These are phyloP conservation scores for Sylvicola cinctus DNA, from an alignment of 2,888 invertebrate species.

Conservation along the genomic window DNA sequence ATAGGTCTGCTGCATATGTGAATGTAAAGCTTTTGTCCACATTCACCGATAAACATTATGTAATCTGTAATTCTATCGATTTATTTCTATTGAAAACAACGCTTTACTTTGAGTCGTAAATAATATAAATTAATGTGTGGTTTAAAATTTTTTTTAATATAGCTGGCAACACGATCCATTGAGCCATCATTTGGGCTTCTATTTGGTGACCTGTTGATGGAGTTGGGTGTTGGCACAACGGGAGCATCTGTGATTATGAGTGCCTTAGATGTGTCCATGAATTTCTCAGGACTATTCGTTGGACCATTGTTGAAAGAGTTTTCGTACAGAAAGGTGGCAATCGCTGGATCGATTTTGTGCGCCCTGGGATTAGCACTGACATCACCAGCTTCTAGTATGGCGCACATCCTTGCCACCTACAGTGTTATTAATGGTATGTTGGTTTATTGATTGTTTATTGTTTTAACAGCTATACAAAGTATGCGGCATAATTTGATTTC, in stretches of 20 bases:
- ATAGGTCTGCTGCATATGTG: too few relatives aligned
- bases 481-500: too few relatives aligned
- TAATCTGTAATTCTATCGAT: too few relatives aligned
- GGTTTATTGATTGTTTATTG: background rate
- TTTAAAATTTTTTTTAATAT: too few relatives aligned
- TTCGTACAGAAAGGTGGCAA: conserved; percentile 48
- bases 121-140: too few relatives aligned
- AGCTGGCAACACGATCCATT: conserved; percentile 60
- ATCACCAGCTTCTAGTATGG: conserved; percentile 47
- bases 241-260: conserved; percentile 57
- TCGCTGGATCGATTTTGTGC: conserved; percentile 43
- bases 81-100: too few relatives aligned
- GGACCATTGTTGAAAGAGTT: conserved; percentile 56
- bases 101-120: too few relatives aligned
- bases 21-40: too few relatives aligned
- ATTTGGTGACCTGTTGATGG: conserved; percentile 49
- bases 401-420: conserved; percentile 47
- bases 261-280: conserved; percentile 53
- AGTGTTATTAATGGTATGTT: conserved; percentile 52
- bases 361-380: conserved; percentile 44
- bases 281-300: conserved; percentile 57
- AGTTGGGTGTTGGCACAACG: conserved; percentile 50
- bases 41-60: too few relatives aligned
- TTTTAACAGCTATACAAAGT: too few relatives aligned
- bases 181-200: conserved; percentile 64